A percentile compares a stretch with the other conserved stretches of the same genome.
Conservation (phyloP, 2,888 invertebrate genomes). For the Pollenia amentaria region DNA sequence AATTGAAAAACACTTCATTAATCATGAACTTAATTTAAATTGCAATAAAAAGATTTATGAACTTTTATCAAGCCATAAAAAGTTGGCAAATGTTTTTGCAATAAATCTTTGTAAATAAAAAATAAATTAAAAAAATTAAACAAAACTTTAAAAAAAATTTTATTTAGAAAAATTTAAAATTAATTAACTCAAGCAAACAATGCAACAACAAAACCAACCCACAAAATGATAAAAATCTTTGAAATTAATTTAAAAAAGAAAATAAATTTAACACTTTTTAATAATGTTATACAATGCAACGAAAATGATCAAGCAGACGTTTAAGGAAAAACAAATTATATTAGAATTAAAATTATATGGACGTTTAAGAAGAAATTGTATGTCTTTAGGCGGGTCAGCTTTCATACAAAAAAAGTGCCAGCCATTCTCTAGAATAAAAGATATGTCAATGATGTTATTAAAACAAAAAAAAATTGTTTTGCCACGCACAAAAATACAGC, state of each 20-base stretch:
- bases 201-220: slow-evolving; percentile 28
- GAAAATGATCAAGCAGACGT: neutral
- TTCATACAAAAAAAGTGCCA: too few species aligned
- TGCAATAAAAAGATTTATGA: slow-evolving; percentile 69
- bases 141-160: slow-evolving; percentile 41
- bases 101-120: slow-evolving; percentile 68
- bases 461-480: too few species aligned
- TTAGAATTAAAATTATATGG: too few species aligned
- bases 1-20: slow-evolving; percentile 54
- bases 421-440: neutral
- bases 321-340: too few species aligned
- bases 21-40: slow-evolving; percentile 61
- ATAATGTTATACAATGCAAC: slow-evolving; percentile 13
- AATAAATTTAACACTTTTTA: neutral
- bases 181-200: slow-evolving; percentile 61
- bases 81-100: slow-evolving; percentile 64
- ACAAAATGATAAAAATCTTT: slow-evolving; percentile 64
- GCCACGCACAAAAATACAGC: too few species aligned
- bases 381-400: too few species aligned
- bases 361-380: too few species aligned
- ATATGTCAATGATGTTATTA: neutral
- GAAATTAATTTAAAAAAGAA: slow-evolving; percentile 35
- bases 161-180: slow-evolving; percentile 66
- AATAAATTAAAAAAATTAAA: slow-evolving; percentile 4
- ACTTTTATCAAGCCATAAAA: slow-evolving; percentile 65